A percentile compares a stretch with the other conserved stretches of the same genome.
These are phyloP conservation scores for Baryphthengus martii DNA, from an alignment of 2,113 vertebrate genomes.

Conservation along the genomic window DNA sequence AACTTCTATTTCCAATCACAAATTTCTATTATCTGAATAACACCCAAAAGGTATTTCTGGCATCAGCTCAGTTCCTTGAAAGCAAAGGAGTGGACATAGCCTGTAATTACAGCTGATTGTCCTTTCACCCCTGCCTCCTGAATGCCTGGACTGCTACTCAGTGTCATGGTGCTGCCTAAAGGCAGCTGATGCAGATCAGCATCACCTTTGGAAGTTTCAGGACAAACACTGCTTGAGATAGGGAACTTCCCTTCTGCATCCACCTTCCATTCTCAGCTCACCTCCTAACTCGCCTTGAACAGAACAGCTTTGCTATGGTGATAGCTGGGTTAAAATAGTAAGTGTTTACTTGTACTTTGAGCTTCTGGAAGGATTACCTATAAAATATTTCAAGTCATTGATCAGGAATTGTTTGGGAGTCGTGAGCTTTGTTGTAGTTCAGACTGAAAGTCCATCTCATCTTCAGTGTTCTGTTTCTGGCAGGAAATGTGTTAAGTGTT, in stretches of 20 bases:
- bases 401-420: neutral
- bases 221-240: neutral
- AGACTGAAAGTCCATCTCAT: neutral
- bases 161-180: accelerated
- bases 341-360: neutral
- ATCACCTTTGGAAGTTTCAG: neutral
- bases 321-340: neutral
- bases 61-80: neutral
- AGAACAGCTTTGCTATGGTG: neutral
- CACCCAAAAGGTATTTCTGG: neutral
- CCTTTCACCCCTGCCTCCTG: neutral
- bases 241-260: neutral
- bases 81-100: neutral
- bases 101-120: neutral
- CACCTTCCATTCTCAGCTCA: neutral
- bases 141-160: neutral
- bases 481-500: neutral
- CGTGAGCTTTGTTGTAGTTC: neutral
- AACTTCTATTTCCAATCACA: neutral
- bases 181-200: neutral
- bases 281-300: neutral
- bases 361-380: no score
- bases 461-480: neutral
- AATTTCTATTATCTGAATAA: neutral
- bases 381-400: neutral